A percentile compares a stretch with the other conserved stretches of the same genome.
These are phyloP conservation scores for Spilarctia lutea DNA, from an alignment of 2,888 invertebrate species.

Conservation along the genomic window DNA sequence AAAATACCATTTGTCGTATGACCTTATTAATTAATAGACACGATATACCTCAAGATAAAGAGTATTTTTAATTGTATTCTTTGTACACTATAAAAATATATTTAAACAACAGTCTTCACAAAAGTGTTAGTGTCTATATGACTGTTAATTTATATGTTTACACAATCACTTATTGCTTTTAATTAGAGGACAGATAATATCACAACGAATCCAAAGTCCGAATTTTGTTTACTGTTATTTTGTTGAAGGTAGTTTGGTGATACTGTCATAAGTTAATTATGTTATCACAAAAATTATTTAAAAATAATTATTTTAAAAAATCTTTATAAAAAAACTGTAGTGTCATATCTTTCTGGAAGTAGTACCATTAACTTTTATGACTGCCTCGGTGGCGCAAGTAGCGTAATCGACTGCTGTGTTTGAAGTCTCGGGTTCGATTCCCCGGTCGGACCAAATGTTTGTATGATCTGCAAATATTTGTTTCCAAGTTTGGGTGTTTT, in stretches of 20 bases:
- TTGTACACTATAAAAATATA: slow-evolving; percentile 10
- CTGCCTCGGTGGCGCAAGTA: too few species aligned
- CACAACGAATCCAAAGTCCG: slow-evolving; percentile 63
- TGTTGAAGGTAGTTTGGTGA: slow-evolving; percentile 30
- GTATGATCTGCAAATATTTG: too few species aligned
- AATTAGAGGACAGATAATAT: slow-evolving; percentile 57
- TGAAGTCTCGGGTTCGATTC: too few species aligned
- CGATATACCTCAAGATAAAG: slow-evolving; percentile 46
- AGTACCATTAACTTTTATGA: too few species aligned
- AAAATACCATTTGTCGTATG: slow-evolving; percentile 58
- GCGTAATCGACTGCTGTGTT: too few species aligned
- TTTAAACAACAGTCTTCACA: background rate
- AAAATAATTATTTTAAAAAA: too few species aligned
- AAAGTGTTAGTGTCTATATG: background rate
- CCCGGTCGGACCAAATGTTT: too few species aligned
- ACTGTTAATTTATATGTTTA: slow-evolving; percentile 50
- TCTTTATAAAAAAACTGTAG: background rate
- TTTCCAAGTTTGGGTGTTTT: too few species aligned
- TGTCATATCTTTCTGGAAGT: background rate
- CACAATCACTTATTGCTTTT: slow-evolving; percentile 48
- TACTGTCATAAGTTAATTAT: slow-evolving; percentile 31
- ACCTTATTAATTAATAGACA: slow-evolving; percentile 58
- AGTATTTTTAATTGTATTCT: slow-evolving; percentile 27
- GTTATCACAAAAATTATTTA: too few species aligned
- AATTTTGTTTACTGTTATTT: slow-evolving; percentile 54